These are phyloP conservation scores for Chionis minor DNA, from an alignment of 2,113 vertebrate genomes.

Conservation along the genomic window DNA sequence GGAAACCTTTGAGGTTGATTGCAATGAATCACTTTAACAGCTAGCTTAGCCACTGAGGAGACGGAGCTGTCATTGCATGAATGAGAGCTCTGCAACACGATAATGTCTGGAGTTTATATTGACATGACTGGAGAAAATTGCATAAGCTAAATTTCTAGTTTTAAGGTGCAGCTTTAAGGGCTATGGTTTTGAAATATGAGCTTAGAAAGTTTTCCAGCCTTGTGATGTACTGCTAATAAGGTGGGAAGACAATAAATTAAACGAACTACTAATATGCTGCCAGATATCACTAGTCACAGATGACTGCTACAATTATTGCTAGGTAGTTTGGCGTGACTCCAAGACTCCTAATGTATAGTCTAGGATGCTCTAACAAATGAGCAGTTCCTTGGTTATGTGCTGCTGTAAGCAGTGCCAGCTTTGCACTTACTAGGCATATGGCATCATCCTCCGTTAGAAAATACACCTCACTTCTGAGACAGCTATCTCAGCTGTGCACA, in stretches of 20 bases:
- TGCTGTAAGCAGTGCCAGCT: neutral
- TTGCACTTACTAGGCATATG: neutral
- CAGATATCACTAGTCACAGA: constrained; percentile 42
- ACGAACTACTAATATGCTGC: neutral
- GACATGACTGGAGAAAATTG: neutral
- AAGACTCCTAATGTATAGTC: neutral
- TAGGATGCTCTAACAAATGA: constrained; percentile 10
- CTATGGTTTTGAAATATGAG: constrained; percentile 36
- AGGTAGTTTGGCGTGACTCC: neutral
- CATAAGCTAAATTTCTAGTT: neutral
- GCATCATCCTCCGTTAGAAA: neutral
- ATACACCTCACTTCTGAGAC: neutral
- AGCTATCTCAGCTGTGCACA: neutral
- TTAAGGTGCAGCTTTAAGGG: neutral
- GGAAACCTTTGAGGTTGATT: constrained; percentile 9
- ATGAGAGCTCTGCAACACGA: neutral
- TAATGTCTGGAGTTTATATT: neutral
- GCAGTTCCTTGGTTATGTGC: neutral
- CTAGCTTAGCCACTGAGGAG: neutral
- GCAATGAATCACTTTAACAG: constrained; percentile 29
- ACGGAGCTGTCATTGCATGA: neutral
- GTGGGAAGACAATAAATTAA: constrained; percentile 51
- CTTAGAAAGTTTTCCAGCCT: constrained; percentile 32
- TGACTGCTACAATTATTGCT: constrained; percentile 49
- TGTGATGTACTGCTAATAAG: constrained; percentile 48